A percentile compares a stretch with the other conserved stretches of the same genome.
Conservation (phyloP, 2,888 invertebrate genomes). For the Spilosoma lubricipeda region DNA sequence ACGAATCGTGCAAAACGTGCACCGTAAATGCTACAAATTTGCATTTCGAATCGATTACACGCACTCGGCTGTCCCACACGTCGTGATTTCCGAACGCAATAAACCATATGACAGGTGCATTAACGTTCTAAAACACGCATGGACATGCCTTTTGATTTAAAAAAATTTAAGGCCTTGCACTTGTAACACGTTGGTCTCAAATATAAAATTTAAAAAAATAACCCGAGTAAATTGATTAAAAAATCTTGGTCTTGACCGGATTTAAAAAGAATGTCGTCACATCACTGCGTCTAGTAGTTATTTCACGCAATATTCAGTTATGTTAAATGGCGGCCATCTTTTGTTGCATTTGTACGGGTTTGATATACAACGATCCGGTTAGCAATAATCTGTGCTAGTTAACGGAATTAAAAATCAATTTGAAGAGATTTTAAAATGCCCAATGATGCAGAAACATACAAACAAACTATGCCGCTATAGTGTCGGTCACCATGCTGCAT, state of each 20-base stretch:
- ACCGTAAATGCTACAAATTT: constrained; percentile 35
- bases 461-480: too few species aligned
- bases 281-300: constrained; percentile 11
- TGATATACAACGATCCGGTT: neutral
- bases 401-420: neutral
- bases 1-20: constrained; percentile 47
- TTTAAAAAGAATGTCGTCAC: constrained; percentile 16
- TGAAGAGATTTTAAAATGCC: neutral
- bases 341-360: neutral
- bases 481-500: too few species aligned
- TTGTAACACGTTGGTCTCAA: constrained; percentile 25
- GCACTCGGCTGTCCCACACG: constrained; percentile 36
- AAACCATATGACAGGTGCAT: constrained; percentile 41
- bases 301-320: constrained; percentile 17
- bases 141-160: constrained; percentile 15
- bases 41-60: constrained; percentile 46
- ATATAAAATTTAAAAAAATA: constrained; percentile 17
- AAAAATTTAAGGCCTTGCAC: constrained; percentile 16
- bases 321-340: constrained; percentile 9
- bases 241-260: constrained; percentile 33
- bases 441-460: too few species aligned
- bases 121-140: constrained; percentile 31
- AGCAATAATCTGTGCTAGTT: neutral
- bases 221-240: constrained; percentile 20
- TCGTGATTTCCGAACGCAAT: constrained; percentile 37